Evolutionary conservation across 2,113 vertebrate genomes (phyloP).

Genomic region (Haemorhous mexicanus): DNA sequence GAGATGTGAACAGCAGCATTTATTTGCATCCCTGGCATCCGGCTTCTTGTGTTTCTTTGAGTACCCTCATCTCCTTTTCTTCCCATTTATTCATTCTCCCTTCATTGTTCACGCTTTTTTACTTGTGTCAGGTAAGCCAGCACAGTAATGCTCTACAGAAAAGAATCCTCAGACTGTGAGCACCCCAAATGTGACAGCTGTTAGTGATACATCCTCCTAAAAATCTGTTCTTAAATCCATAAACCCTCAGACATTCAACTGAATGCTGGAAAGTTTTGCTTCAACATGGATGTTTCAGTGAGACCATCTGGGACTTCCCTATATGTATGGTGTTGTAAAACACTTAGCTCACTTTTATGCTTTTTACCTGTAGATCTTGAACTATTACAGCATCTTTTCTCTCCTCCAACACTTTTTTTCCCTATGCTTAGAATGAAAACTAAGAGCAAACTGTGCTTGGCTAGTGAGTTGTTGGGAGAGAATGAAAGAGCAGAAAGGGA

Average conservation of each 20-base stretch:
- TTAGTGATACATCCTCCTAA: not conserved
- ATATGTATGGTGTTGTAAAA: not conserved
- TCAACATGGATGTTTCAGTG: not conserved
- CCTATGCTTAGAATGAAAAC: not conserved
- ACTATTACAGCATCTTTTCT: not conserved
- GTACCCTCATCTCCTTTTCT: not conserved
- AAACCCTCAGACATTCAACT: not conserved
- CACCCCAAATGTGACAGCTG: not conserved
- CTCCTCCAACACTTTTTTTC: not conserved
- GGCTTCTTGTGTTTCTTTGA: not conserved
- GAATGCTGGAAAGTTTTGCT: not conserved
- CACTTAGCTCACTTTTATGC: not conserved
- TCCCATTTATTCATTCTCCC: not conserved
- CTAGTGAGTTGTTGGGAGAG: not conserved
- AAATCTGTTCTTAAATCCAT: not conserved
- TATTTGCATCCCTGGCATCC: not conserved
- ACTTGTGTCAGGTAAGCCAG: not conserved
- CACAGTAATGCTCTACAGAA: not conserved
- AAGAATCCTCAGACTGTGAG: not conserved
- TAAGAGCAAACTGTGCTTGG: not conserved
- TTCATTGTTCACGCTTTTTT: not conserved
- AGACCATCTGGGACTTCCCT: not conserved
- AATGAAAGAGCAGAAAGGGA: not conserved
- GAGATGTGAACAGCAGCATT: not conserved
- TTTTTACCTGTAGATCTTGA: not conserved